Evolutionary conservation across 2,113 vertebrate genomes (phyloP).

Genomic region (Eleginops maclovinus): DNA sequence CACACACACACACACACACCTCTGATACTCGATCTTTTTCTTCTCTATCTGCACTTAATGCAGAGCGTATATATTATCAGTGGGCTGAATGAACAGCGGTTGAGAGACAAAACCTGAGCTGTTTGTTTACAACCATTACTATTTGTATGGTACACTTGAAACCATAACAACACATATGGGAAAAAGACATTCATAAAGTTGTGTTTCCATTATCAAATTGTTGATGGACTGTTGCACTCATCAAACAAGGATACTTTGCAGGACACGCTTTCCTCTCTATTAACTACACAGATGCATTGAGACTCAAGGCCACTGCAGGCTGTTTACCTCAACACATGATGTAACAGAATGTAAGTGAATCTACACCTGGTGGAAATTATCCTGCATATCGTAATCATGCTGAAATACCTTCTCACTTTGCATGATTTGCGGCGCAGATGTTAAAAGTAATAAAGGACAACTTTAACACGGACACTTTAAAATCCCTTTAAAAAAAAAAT

Average conservation of each 20-base stretch:
- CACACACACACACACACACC: background rate
- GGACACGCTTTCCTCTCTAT: constrained; percentile 16
- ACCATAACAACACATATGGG: background rate
- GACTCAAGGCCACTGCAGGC: constrained; percentile 3
- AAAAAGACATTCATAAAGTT: background rate
- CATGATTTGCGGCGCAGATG: constrained; percentile 7
- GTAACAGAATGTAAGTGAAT: constrained; percentile 40
- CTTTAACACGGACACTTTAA: background rate
- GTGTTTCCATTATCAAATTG: background rate
- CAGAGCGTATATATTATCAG: constrained; percentile 7
- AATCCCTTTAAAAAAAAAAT: background rate
- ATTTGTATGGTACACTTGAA: background rate
- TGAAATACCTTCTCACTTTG: constrained; percentile 29
- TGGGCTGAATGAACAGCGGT: background rate
- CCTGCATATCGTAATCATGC: constrained; percentile 15
- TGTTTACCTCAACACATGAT: constrained; percentile 41
- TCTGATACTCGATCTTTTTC: background rate
- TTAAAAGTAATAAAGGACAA: background rate
- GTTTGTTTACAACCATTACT: background rate
- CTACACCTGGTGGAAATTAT: constrained; percentile 30
- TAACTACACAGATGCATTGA: constrained; percentile 6
- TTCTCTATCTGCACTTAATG: background rate
- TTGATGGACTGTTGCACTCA: background rate
- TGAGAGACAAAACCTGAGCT: background rate
- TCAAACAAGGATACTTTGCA: background rate